phyloP scores from a whole-genome alignment of 2,797 vertebrate genomes.

The Sebastes iracundus region DNA sequence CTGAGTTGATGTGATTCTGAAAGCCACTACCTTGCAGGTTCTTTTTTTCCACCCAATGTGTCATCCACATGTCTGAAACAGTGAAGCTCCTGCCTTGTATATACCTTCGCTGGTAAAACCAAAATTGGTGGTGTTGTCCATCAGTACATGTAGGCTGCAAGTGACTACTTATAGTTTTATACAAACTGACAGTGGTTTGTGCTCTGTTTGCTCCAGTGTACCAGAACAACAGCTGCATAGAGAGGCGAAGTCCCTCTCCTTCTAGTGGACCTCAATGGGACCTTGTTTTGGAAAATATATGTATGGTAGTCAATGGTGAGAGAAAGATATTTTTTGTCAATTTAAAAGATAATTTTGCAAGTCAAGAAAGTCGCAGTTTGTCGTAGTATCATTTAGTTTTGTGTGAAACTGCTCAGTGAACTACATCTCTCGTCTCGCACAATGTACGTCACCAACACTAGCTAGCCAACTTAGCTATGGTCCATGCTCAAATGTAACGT shows the following conservation, averaged over 20 bases:
- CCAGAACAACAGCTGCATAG: too few species aligned
- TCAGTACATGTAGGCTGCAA: not conserved
- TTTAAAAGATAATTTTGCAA: too few species aligned
- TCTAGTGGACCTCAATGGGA: too few species aligned
- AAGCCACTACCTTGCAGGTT: conserved; percentile 1
- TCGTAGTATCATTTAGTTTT: too few species aligned
- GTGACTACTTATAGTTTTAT: not conserved
- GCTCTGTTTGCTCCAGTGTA: not conserved
- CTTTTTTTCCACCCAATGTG: not conserved
- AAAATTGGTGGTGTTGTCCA: not conserved
- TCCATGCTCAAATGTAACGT: accelerated
- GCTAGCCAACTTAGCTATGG: accelerated
- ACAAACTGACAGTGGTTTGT: not conserved
- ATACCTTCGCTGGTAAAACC: not conserved
- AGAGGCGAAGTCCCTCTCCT: too few species aligned
- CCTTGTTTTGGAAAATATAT: too few species aligned
- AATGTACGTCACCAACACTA: too few species aligned
- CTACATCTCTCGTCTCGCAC: too few species aligned
- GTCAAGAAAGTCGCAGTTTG: too few species aligned
- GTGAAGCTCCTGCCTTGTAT: not conserved
- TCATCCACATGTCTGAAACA: conserved; percentile 8
- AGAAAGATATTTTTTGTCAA: too few species aligned
- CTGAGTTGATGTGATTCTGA: conserved; percentile 7
- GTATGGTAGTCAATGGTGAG: too few species aligned
- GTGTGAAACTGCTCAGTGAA: too few species aligned